These are phyloP conservation scores for Amphiprion percula DNA, from an alignment of 2,113 vertebrate species.

Conservation along the genomic window DNA sequence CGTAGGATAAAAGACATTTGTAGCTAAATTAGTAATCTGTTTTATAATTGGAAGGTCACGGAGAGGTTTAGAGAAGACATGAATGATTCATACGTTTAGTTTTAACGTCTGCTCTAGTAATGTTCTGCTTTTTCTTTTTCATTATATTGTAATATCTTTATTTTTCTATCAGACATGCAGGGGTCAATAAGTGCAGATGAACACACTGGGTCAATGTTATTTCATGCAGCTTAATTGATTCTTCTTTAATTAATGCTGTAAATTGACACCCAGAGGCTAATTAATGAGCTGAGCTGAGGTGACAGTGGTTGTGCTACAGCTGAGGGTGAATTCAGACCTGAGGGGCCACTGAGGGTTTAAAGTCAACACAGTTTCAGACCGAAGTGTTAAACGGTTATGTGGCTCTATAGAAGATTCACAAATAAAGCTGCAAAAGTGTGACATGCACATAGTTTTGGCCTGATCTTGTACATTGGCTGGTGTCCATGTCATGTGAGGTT, in stretches of 20 bases:
- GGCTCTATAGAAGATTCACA: too few relatives aligned
- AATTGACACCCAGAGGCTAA: not conserved
- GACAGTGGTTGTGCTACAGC: not conserved
- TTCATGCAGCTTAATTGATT: not conserved
- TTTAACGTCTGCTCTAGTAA: not conserved
- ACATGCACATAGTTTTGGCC: too few relatives aligned
- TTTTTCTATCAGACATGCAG: not conserved
- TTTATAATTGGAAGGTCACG: conserved; percentile 13
- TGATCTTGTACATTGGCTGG: too few relatives aligned
- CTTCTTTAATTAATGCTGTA: not conserved
- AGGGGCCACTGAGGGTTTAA: not conserved
- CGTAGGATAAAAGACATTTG: conserved; percentile 4
- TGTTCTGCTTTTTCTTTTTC: not conserved
- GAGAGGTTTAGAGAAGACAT: not conserved
- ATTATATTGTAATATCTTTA: not conserved
- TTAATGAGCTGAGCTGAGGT: not conserved
- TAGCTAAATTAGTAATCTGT: conserved; percentile 35
- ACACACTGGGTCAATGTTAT: not conserved
- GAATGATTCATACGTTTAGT: not conserved
- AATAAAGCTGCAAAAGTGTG: too few relatives aligned
- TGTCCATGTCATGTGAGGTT: too few relatives aligned
- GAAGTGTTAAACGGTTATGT: too few relatives aligned
- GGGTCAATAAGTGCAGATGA: not conserved
- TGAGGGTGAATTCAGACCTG: not conserved
- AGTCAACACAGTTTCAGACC: not conserved